Evolutionary conservation across 2,888 invertebrate genomes (phyloP), one percentile per base, ranked within the genome.

Genomic region (Melinaea marsaeus): DNA sequence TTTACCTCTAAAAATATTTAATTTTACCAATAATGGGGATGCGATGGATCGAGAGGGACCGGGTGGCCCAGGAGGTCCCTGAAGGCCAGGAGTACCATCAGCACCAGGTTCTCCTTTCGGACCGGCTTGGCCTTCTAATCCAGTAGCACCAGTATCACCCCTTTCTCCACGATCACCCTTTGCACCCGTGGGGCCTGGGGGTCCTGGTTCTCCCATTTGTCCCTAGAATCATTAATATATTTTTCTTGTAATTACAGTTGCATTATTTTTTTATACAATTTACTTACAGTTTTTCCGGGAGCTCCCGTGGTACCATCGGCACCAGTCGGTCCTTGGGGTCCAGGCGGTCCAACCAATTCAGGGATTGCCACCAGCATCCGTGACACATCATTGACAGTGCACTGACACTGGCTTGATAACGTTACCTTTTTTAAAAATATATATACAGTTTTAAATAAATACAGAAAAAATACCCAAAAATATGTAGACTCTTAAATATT

Each of bases 271-370:
- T 56, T 34, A 13, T 56, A 32, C 0, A n/a, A n/a, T 33, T 47
- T 37, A 69, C 88, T 90, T 91, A 95, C 95, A 84, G 96, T 95
- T 76, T 94, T 93, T 69, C 97, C 97, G 68, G 96, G 95, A 65
- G 94, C 93, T 37, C 96, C 96, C 37, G 94, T 93, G 73, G 94
- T 95, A 37, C 96, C 96, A 79, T 95, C 95, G 68, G 93, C 92
- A 47, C 96, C 95, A 2, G 94, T 92, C 3, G 93, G 81, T 0
- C 96, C 96, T 62, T 84, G 87, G 0, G 86, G 83, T 0, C 90
- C 90, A 48, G 94, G 94, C 2, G 94, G 94, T 34, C 96, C 96
- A 62, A 93, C 93, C 65, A 95, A 81, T 77, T 93, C 92, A 55
- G 94, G 92, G 66, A 93, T 92, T 74, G 93, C 90, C 65, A 92